phyloP scores from a whole-genome alignment of 1,140 invertebrate species.

The Homarus americanus region DNA sequence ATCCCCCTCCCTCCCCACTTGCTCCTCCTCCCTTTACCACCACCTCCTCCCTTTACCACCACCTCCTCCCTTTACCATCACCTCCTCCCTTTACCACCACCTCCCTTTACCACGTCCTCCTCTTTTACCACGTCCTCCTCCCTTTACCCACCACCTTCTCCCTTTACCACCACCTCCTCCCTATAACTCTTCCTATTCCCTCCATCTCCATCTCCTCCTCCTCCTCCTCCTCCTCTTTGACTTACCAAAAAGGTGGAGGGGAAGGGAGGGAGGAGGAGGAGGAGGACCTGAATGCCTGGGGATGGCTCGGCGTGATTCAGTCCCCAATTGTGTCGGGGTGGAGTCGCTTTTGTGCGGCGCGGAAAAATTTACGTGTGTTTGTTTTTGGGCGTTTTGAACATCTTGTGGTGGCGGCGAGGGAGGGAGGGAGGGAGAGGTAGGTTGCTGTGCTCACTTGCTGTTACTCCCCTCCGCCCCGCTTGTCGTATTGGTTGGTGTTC shows the following conservation, averaged over 20 bases:
- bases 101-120: too few relatives aligned
- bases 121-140: not conserved
- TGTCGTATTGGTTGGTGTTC: too few relatives aligned
- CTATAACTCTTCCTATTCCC: not conserved
- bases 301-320: not conserved
- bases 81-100: not conserved
- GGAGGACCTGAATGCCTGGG: not conserved
- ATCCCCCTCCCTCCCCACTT: not conserved
- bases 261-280: not conserved
- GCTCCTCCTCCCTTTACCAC: not conserved
- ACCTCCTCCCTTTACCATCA: not conserved
- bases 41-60: not conserved
- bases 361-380: not conserved
- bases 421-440: too few relatives aligned
- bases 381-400: not conserved
- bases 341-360: not conserved
- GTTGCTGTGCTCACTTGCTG: too few relatives aligned
- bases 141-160: not conserved
- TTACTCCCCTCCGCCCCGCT: too few relatives aligned
- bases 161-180: not conserved
- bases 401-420: not conserved
- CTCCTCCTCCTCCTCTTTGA: not conserved
- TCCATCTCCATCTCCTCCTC: slow-evolving; percentile 5
- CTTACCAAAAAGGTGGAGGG: not conserved
- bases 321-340: not conserved